Evolutionary conservation across 2,797 vertebrate species (phyloP).

Genomic region (Sciurus carolinensis): DNA sequence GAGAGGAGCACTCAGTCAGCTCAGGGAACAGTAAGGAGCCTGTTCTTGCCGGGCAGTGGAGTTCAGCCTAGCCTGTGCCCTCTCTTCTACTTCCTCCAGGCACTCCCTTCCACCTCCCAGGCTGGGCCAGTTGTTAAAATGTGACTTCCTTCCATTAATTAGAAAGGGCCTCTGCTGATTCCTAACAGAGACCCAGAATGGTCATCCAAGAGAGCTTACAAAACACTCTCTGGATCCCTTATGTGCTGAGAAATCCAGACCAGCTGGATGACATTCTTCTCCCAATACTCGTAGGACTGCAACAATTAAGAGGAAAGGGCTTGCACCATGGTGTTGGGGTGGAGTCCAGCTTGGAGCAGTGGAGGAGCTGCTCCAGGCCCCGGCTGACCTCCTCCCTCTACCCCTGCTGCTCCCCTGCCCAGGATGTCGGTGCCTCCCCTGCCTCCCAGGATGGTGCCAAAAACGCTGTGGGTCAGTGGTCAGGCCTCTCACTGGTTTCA

Average conservation of each 20-base stretch:
- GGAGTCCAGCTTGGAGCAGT: neutral
- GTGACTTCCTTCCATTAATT: conserved; percentile 45
- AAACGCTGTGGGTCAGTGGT: neutral
- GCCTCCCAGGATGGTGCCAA: neutral
- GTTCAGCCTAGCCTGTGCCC: neutral
- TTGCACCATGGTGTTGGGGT: neutral
- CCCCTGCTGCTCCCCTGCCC: neutral
- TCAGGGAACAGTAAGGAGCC: neutral
- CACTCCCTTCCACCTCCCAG: neutral
- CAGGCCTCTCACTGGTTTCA: neutral
- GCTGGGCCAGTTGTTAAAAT: conserved; percentile 17
- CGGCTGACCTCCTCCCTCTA: neutral
- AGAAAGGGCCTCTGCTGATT: neutral
- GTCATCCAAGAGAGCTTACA: conserved; percentile 64
- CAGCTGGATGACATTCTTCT: conserved; percentile 70
- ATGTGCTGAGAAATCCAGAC: conserved; percentile 67
- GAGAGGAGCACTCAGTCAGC: neutral
- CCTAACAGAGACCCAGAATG: neutral
- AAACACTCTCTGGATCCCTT: conserved; percentile 58
- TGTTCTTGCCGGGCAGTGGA: fast-evolving
- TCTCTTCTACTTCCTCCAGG: neutral
- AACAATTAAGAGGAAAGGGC: conserved; percentile 75
- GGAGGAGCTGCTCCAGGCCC: conserved; percentile 16
- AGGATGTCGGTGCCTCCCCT: neutral
- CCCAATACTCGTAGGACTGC: conserved; percentile 28